Conservation (phyloP, 2,113 vertebrate species). For the Pristiophorus japonicus region DNA sequence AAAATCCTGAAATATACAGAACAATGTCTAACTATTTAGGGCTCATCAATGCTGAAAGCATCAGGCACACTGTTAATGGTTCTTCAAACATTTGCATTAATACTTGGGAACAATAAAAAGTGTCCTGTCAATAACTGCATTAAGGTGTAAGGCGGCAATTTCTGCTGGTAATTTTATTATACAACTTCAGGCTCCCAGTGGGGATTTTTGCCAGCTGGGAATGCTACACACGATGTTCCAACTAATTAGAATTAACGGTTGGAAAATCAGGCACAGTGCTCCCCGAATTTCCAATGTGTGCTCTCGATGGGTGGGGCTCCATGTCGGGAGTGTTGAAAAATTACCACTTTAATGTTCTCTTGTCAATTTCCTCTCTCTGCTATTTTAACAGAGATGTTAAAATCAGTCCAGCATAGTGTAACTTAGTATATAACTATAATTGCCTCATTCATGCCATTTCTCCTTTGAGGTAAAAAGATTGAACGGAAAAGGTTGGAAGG, state of each 20-base stretch:
- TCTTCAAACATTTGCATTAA: not conserved
- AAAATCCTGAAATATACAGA: not conserved
- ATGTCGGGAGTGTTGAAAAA: not conserved
- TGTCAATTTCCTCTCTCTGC: not conserved
- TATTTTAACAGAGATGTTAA: not conserved
- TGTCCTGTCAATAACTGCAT: not conserved
- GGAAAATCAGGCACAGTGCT: not conserved
- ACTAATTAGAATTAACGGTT: not conserved
- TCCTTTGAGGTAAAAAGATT: not conserved
- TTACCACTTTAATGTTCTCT: not conserved
- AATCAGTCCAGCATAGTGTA: not conserved
- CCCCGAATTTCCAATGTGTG: not conserved
- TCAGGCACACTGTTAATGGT: not conserved
- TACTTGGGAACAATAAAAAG: not conserved
- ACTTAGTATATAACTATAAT: not conserved
- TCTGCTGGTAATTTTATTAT: not conserved
- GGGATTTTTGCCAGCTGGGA: not conserved
- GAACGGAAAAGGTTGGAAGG: not conserved
- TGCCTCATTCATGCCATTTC: too few relatives aligned
- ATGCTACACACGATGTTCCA: not conserved
- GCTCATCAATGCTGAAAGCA: not conserved
- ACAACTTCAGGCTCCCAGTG: not conserved
- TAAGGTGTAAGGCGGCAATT: not conserved
- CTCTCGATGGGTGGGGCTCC: not conserved
- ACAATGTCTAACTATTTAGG: not conserved